A percentile compares a stretch with the other conserved stretches of the same genome.
phyloP scores from a whole-genome alignment of 2,888 invertebrate species.

The Latheticus oryzae region DNA sequence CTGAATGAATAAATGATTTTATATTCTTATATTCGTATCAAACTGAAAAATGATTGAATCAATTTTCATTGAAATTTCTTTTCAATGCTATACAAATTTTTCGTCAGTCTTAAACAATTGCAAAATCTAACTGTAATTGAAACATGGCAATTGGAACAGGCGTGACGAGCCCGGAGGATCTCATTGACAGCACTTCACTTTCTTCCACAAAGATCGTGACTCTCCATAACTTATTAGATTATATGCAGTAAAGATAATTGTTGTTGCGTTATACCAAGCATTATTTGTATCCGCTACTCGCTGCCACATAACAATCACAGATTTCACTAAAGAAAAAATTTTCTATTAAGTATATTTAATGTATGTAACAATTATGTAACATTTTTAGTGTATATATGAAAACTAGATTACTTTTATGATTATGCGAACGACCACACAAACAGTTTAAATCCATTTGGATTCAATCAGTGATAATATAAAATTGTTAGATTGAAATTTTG shows the following conservation, averaged over 20 bases:
- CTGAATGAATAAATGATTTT: no score
- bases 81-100: slow-evolving; percentile 14
- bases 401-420: no score
- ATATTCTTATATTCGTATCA: no score
- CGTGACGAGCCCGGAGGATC: slow-evolving; percentile 36
- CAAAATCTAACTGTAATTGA: slow-evolving; percentile 27
- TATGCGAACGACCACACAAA: slow-evolving; percentile 22
- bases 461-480: slow-evolving; percentile 8
- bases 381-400: no score
- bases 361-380: no score
- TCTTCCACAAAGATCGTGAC: slow-evolving; percentile 32
- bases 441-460: slow-evolving; percentile 12
- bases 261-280: no score
- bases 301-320: no score
- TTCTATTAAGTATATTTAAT: no score
- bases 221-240: slow-evolving; percentile 36
- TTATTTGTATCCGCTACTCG: no score
- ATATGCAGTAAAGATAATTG: slow-evolving; percentile 24
- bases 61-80: no score
- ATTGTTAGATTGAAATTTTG: slow-evolving; percentile 15
- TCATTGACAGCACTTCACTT: slow-evolving; percentile 37
- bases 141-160: slow-evolving; percentile 31
- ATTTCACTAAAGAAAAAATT: no score
- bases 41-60: no score
- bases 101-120: slow-evolving; percentile 12